Percentiles rank a stretch among this genome's conserved stretches.
phyloP scores from a whole-genome alignment of 2,113 vertebrate genomes.

The Etheostoma spectabile region DNA sequence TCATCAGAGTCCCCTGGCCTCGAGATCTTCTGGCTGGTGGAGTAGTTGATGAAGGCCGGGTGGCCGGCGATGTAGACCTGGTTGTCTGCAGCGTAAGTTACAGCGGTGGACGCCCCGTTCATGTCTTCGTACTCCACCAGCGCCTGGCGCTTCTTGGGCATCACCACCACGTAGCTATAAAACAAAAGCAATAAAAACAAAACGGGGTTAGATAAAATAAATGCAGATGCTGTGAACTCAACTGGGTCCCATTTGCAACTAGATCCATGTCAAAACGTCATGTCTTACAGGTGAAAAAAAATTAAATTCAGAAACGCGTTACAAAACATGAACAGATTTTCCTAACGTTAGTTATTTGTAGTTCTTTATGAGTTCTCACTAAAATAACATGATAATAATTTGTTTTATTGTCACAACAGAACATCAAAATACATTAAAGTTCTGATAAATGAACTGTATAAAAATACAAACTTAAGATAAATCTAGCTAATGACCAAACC shows the following conservation, averaged over 20 bases:
- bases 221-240: not conserved
- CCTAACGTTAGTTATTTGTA: too few species aligned
- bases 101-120: constrained; percentile 92
- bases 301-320: too few species aligned
- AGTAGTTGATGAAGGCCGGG: constrained; percentile 96
- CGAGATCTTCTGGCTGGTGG: constrained; percentile 98
- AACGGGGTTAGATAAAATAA: not conserved
- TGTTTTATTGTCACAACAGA: too few species aligned
- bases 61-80: constrained; percentile 96
- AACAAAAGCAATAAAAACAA: not conserved
- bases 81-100: constrained; percentile 96
- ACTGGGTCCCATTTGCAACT: not conserved
- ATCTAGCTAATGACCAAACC: too few species aligned
- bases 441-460: too few species aligned
- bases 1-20: constrained; percentile 92
- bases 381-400: too few species aligned
- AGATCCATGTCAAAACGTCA: too few species aligned
- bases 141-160: constrained; percentile 97
- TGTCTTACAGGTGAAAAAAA: too few species aligned
- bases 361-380: too few species aligned
- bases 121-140: constrained; percentile 97
- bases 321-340: too few species aligned
- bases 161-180: constrained; percentile 94
- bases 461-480: too few species aligned
- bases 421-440: too few species aligned